These are phyloP conservation scores for Simalia tracyae DNA, from an alignment of 2,797 vertebrate species.

Conservation along the genomic window DNA sequence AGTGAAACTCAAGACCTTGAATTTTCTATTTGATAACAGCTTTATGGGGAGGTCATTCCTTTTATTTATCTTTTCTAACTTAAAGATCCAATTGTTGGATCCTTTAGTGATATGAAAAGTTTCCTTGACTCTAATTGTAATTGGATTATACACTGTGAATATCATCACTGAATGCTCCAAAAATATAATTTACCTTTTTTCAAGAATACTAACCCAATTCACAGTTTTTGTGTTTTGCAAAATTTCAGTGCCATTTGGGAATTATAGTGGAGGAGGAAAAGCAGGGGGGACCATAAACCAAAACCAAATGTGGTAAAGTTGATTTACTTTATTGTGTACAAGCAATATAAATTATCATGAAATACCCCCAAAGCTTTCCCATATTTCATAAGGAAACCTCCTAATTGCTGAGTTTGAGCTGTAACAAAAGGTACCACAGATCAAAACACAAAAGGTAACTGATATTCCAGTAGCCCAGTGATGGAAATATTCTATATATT, in stretches of 20 bases:
- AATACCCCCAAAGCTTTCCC: too few species aligned
- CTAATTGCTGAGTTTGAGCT: too few species aligned
- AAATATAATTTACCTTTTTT: not conserved
- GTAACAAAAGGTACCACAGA: too few species aligned
- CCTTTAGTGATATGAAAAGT: not conserved
- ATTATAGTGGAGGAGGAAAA: too few species aligned
- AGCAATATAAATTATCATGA: too few species aligned
- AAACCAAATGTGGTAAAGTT: too few species aligned
- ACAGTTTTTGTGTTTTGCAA: not conserved
- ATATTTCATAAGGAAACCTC: too few species aligned
- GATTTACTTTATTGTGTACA: too few species aligned
- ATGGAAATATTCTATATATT: not conserved
- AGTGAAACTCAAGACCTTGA: not conserved
- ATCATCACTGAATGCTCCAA: not conserved
- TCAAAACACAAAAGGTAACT: not conserved
- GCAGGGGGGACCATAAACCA: too few species aligned
- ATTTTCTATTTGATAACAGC: not conserved
- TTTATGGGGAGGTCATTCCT: not conserved
- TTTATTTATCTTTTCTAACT: not conserved
- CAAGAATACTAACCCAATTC: not conserved
- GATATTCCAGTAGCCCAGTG: not conserved
- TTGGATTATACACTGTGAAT: not conserved
- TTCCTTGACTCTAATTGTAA: not conserved
- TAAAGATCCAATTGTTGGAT: not conserved
- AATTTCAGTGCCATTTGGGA: too few species aligned